Conservation (phyloP, 1,140 invertebrate genomes). For the Holcopasites calliopsidis region DNA sequence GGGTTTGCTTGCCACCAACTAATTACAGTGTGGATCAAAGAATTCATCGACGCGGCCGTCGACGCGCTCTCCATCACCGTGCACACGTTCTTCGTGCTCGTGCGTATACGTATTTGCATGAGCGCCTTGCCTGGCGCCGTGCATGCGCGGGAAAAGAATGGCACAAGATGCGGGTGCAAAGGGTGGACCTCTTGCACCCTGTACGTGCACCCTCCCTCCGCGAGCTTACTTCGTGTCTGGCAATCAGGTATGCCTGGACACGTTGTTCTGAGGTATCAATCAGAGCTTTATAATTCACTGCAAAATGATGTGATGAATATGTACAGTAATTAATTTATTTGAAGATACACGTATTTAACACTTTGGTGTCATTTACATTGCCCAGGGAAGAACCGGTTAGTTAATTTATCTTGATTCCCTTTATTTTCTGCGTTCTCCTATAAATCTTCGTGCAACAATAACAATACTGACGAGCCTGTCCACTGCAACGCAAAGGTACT, state of each 20-base stretch:
- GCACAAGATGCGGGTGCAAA: constrained; percentile 36
- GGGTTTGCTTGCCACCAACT: constrained; percentile 70
- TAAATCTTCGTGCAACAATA: too few relatives aligned
- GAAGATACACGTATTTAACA: too few relatives aligned
- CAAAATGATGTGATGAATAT: too few relatives aligned
- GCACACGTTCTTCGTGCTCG: neutral
- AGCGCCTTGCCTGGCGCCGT: constrained; percentile 9
- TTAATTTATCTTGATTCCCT: too few relatives aligned
- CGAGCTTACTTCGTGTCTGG: neutral
- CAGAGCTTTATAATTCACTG: too few relatives aligned
- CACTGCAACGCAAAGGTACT: too few relatives aligned
- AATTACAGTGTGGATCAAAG: constrained; percentile 79
- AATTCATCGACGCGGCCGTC: constrained; percentile 74
- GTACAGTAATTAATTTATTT: too few relatives aligned
- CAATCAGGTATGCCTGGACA: neutral
- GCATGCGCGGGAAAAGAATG: constrained; percentile 47
- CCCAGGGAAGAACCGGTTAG: too few relatives aligned
- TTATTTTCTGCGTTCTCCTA: too few relatives aligned
- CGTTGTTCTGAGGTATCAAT: neutral
- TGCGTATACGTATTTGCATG: neutral
- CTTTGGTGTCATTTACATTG: too few relatives aligned
- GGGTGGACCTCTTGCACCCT: constrained; percentile 24
- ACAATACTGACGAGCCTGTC: too few relatives aligned
- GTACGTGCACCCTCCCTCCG: too few relatives aligned
- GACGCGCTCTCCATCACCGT: constrained; percentile 41